Conservation (phyloP, 2,797 vertebrate species). For the Amazonetta brasiliensis region DNA sequence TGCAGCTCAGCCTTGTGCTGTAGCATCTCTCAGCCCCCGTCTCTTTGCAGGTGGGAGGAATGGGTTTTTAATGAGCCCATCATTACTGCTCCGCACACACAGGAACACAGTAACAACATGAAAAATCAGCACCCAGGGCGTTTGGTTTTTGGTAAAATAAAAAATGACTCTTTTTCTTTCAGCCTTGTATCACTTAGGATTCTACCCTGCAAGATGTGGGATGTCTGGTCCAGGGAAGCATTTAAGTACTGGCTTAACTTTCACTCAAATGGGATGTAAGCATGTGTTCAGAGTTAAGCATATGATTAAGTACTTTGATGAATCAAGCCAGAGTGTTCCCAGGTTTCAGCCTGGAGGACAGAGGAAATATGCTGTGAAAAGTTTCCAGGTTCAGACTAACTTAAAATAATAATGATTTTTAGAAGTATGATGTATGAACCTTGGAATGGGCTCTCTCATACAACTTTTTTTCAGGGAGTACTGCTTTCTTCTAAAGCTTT, state of each 20-base stretch:
- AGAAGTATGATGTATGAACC: neutral
- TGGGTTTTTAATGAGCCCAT: slow-evolving; percentile 36
- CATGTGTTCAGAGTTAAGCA: slow-evolving; percentile 45
- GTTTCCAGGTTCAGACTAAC: slow-evolving; percentile 19
- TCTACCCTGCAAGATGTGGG: neutral
- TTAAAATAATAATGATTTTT: neutral
- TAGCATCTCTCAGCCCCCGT: neutral
- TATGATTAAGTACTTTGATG: slow-evolving; percentile 28
- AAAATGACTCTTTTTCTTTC: neutral
- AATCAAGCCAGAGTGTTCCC: slow-evolving; percentile 25
- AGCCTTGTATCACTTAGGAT: neutral
- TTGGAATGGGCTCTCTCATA: neutral
- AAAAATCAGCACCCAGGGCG: neutral
- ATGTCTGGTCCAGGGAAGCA: neutral
- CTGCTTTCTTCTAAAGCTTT: neutral
- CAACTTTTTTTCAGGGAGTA: neutral
- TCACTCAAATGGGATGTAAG: slow-evolving; percentile 18
- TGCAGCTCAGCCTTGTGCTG: neutral
- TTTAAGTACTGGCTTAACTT: slow-evolving; percentile 40
- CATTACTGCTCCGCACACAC: neutral
- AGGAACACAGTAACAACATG: neutral
- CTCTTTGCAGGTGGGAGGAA: neutral
- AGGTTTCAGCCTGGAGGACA: slow-evolving; percentile 15
- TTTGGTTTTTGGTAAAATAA: slow-evolving; percentile 9
- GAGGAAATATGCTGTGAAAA: neutral